phyloP scores from a whole-genome alignment of 23 tunicate genomes.

The Aplidium turbinatum region DNA sequence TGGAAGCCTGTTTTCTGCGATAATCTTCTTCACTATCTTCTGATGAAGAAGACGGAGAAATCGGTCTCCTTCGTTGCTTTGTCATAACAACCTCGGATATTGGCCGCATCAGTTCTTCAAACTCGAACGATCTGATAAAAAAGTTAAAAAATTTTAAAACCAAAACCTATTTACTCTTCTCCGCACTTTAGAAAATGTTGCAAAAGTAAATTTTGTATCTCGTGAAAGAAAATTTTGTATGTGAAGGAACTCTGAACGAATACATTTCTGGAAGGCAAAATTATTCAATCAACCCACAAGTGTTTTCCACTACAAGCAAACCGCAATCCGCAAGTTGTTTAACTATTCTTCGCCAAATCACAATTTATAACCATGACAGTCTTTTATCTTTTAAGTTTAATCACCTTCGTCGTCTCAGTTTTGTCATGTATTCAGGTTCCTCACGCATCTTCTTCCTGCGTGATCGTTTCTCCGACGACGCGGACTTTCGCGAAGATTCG shows the following conservation, averaged over 20 bases:
- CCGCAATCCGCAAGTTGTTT: too few species aligned
- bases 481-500: slow-evolving; percentile 27
- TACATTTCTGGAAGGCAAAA: too few species aligned
- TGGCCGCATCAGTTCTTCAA: slow-evolving; percentile 88
- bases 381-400: too few species aligned
- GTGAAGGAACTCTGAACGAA: too few species aligned
- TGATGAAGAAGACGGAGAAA: slow-evolving; percentile 50
- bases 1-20: slow-evolving; percentile 13
- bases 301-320: too few species aligned
- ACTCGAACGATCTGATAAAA: slow-evolving; percentile 72
- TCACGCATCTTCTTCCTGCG: slow-evolving; percentile 39
- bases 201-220: not conserved
- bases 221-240: too few species aligned
- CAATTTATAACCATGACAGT: too few species aligned
- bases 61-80: slow-evolving; percentile 49
- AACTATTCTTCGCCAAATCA: too few species aligned
- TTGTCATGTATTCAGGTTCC: slow-evolving; percentile 57
- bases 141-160: not conserved
- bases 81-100: slow-evolving; percentile 60
- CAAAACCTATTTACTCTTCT: not conserved
- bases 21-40: slow-evolving; percentile 75
- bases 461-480: slow-evolving; percentile 28
- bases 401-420: slow-evolving; percentile 58
- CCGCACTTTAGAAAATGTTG: not conserved
- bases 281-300: too few species aligned